Evolutionary conservation across 2,113 vertebrate species (phyloP), one percentile per base, ranked within the genome.

Genomic region (Onychostoma macrolepis): DNA sequence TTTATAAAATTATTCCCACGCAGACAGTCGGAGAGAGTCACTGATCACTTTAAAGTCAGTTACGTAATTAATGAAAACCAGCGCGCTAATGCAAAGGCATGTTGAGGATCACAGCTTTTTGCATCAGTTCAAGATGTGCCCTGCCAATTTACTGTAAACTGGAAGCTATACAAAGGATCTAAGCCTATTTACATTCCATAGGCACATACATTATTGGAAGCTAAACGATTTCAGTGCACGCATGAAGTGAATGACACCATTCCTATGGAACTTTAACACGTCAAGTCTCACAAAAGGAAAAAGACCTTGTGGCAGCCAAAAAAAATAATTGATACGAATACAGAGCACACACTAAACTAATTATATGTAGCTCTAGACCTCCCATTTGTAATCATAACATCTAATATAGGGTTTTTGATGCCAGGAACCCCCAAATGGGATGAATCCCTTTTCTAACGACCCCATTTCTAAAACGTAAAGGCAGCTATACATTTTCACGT

Each of bases 151-250:
- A 84, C 89, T 84, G 85, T 90, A 90, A 13, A 86, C 41, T 91
- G 89, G 88, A 92, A 90, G 83, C 83, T 48, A 90, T 87, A 86
- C 86, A 88, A 90, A 85, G 88, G 86, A 92, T 83, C 80, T 78
- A 74, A 85, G 58, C 80, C 82, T 91, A 84, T 91, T 65, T 89
- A 75, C 72, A 90, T 87, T 87, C 65, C 88, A 83, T 91, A 89
- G 89, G 91, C 86, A 91, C 88, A 88, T 87, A 75, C 89, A 88
- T 89, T 41, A 28, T 89, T 89, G 87, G 90, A 87, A 76, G 63
- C 80, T 85, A 85, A 83, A 87, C 74, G 87, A 90, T 87, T 84
- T 87, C 83, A 89, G 86, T 88, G 85, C 87, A 85, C 77, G 80
- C 53, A 71, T 67, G 53, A 86, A 65, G 85, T 76, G 84, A 79